phyloP scores from a whole-genome alignment of 2,113 vertebrate species.

The Menura novaehollandiae region DNA sequence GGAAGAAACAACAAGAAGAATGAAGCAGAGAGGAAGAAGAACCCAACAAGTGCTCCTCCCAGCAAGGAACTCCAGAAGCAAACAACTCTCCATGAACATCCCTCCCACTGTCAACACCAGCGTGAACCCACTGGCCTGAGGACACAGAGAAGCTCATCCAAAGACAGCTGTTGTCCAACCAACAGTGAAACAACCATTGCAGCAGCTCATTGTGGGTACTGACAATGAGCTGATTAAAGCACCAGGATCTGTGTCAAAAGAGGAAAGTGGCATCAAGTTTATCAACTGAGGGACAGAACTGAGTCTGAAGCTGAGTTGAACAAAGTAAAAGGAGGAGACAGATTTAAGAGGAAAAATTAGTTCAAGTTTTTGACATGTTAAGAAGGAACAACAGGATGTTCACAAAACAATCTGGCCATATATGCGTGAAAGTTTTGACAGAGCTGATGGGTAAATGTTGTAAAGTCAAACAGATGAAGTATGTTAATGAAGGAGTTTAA shows the following conservation, averaged over 20 bases:
- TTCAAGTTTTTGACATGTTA: background rate
- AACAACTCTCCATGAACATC: background rate
- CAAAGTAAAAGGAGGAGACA: background rate
- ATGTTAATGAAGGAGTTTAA: background rate
- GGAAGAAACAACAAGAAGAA: background rate
- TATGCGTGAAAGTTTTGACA: background rate
- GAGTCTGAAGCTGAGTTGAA: background rate
- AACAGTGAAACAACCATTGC: background rate
- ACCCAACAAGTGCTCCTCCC: background rate
- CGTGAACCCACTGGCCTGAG: background rate
- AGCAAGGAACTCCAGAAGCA: background rate
- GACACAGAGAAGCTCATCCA: background rate
- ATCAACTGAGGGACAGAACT: background rate
- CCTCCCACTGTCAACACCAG: background rate
- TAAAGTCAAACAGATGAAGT: background rate
- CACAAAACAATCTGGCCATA: background rate
- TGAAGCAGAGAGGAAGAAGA: background rate
- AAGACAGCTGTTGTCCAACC: background rate
- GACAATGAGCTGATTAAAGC: background rate
- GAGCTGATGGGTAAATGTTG: background rate
- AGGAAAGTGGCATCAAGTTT: background rate
- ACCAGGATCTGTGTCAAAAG: background rate
- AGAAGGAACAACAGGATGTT: background rate
- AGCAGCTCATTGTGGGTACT: background rate
- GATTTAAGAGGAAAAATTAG: background rate